Conservation (phyloP, 2,113 vertebrate genomes). For the human region GRCh38 chr9:123049001-123049500, state of each 20-base stretch:
- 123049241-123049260: slow-evolving; percentile 7
- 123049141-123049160: not conserved
- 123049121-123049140: not conserved
- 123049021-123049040: slow-evolving; percentile 91
- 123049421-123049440: not conserved
- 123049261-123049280: not conserved
- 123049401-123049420: not conserved
- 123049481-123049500: slow-evolving; percentile 1
- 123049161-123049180: not conserved
- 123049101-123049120: slow-evolving; percentile 47
- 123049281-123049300: not conserved
- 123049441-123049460: not conserved
- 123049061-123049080: slow-evolving; percentile 79
- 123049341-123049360: slow-evolving; percentile 1
- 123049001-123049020: slow-evolving; percentile 87
- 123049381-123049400: slow-evolving; percentile 33
- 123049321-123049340: not conserved
- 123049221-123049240: not conserved
- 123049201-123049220: slow-evolving; percentile 34
- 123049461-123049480: slow-evolving; percentile 8
- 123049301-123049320: not conserved
- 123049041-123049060: slow-evolving; percentile 82
- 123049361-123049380: not conserved
- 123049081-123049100: slow-evolving; percentile 56
- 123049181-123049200: not conserved